Evolutionary conservation across 1,140 invertebrate genomes (phyloP), one percentile per base, ranked within the genome.

Genomic region (Chlorops oryzae): DNA sequence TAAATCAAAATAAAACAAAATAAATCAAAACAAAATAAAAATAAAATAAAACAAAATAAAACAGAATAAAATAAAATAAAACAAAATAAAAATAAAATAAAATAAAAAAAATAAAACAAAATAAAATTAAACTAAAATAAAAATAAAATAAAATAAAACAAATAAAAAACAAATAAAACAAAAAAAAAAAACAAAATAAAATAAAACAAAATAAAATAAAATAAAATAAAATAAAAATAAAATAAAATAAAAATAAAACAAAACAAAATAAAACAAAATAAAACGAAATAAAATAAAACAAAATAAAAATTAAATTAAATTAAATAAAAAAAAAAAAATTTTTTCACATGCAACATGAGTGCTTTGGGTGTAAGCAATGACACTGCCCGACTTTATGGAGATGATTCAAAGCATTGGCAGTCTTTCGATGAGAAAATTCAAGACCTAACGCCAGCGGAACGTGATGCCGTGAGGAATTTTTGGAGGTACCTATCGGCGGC

Each of bases 401-500:
- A 64, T 64, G 62, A 64, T 62, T 56, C 65, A 60, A 59, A 62
- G 41, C 28, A 20, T 23, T 41, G 38, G 28, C 44, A 52, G 28
- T 47, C 47, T 52, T 68, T 68, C 53, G 54, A 53, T 43, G 57
- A 62, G 32, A 68, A 68, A 63, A 58, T 68, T 59, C 65, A 53
- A 51, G 61, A 68, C 62, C 51, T 69, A 58, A 61, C 56, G 46
- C 65, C 65, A 47, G 57, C 54, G 47, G 65, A 69, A 54, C 65
- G 65, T 65, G 65, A 69, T 61, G 65, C 65, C 25, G 65, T 69
- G 39, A 63, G 61, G 42, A 62, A 61, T 23, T 69, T 69, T 56
- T 69, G 65, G 65, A 69, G 65, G 65, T 69, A 47, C n/a, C n/a
- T n/a, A n/a, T n/a, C n/a, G n/a, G n/a, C n/a, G n/a, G n/a, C n/a